Evolutionary conservation across 2,113 vertebrate genomes (phyloP).

Genomic region (Rutilus rutilus): DNA sequence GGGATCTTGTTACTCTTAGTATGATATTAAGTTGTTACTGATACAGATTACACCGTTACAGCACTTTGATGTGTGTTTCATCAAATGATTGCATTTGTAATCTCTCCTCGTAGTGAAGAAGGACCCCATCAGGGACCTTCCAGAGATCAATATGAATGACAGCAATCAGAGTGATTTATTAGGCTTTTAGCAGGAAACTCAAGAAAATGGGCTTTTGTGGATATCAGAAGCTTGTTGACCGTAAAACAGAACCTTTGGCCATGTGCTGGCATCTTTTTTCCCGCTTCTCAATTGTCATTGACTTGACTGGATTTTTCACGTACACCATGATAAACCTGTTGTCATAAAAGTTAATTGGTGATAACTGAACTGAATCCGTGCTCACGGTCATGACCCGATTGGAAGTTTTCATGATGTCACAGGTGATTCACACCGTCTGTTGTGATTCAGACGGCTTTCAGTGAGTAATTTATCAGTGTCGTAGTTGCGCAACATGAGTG

Average conservation of each 20-base stretch:
- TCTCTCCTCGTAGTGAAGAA: constrained; percentile 13
- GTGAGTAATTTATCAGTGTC: constrained; percentile 37
- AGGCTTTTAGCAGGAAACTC: constrained; percentile 67
- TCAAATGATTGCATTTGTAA: constrained; percentile 1
- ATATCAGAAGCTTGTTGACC: neutral
- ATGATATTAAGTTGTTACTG: constrained; percentile 14
- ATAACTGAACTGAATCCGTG: neutral
- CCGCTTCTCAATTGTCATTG: neutral
- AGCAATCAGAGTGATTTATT: constrained; percentile 64
- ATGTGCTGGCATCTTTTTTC: neutral
- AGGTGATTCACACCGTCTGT: constrained; percentile 20
- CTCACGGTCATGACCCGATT: neutral
- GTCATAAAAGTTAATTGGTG: neutral
- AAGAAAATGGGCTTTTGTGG: neutral
- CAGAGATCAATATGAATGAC: constrained; percentile 70
- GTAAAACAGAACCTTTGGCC: constrained; percentile 3
- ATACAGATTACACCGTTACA: constrained; percentile 1
- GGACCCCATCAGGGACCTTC: constrained; percentile 71
- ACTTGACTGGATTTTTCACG: neutral
- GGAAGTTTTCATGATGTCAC: constrained; percentile 4
- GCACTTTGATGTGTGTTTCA: constrained; percentile 1
- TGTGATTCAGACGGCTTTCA: constrained; percentile 20
- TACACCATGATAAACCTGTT: neutral
- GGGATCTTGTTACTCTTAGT: constrained; percentile 43
- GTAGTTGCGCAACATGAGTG: constrained; percentile 44